Conservation (phyloP, 2,888 invertebrate genomes). For the Amphiduros pacificus region DNA sequence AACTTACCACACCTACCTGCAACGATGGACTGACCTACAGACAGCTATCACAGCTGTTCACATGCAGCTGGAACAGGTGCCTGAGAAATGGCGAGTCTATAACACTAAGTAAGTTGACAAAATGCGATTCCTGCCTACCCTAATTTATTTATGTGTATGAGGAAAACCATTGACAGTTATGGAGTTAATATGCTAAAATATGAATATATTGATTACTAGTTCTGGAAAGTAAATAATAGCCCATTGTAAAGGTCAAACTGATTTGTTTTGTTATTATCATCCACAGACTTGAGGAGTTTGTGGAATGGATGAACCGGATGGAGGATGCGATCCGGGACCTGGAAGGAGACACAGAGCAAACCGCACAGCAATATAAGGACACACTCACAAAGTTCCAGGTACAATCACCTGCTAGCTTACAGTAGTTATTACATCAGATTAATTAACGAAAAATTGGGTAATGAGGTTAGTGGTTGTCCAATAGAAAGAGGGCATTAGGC, state of each 20-base stretch:
- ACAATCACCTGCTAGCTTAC: too few species aligned
- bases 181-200: too few species aligned
- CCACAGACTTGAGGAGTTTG: constrained; percentile 77
- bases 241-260: background rate
- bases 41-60: constrained; percentile 74
- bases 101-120: constrained; percentile 1
- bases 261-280: background rate
- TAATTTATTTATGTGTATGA: too few species aligned
- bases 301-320: constrained; percentile 87
- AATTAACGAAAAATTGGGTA: too few species aligned
- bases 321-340: constrained; percentile 82
- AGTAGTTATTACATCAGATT: too few species aligned
- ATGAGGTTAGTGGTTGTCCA: too few species aligned
- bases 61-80: constrained; percentile 78
- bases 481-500: too few species aligned
- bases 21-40: constrained; percentile 75
- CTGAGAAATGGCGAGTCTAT: constrained; percentile 88
- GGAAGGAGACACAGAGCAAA: constrained; percentile 79
- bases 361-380: constrained; percentile 85
- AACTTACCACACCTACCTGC: constrained; percentile 70
- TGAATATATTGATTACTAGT: too few species aligned
- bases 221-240: too few species aligned
- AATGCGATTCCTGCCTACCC: too few species aligned
- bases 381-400: constrained; percentile 79
- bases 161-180: too few species aligned